Percentiles rank a stretch among this genome's conserved stretches.
These are phyloP conservation scores for Campoletis raptor DNA, from an alignment of 2,888 invertebrate species.

Conservation along the genomic window DNA sequence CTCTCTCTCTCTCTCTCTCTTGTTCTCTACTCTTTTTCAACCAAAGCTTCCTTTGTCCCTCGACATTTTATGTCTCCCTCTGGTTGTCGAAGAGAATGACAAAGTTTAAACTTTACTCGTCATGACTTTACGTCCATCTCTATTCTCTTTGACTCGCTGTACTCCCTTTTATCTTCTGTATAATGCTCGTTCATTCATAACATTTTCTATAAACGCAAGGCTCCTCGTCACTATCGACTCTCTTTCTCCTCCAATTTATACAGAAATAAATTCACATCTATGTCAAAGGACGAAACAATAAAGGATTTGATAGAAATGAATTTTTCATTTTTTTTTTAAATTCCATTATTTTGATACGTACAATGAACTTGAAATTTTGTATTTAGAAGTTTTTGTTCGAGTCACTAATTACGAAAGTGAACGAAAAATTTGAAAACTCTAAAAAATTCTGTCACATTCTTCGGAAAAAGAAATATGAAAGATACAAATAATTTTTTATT, in stretches of 20 bases:
- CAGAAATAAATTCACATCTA: background rate
- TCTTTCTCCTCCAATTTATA: background rate
- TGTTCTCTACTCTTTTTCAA: background rate
- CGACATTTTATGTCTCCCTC: constrained; percentile 26
- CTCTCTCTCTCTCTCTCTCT: background rate
- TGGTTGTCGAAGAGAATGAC: constrained; percentile 28
- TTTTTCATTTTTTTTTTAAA: background rate
- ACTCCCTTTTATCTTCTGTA: constrained; percentile 13
- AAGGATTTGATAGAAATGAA: background rate
- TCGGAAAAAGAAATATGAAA: too few species aligned
- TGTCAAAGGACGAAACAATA: background rate
- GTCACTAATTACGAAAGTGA: too few species aligned
- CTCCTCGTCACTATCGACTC: constrained; percentile 1
- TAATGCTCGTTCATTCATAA: constrained; percentile 21
- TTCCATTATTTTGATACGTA: background rate
- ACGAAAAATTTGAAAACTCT: too few species aligned
- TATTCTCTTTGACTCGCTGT: background rate
- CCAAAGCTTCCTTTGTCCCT: constrained; percentile 28
- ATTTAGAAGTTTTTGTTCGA: too few species aligned
- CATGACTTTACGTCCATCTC: constrained; percentile 28
- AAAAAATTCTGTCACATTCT: too few species aligned
- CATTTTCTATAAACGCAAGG: constrained; percentile 22
- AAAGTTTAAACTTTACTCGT: constrained; percentile 38
- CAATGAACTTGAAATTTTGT: too few species aligned
- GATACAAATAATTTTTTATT: too few species aligned